Conservation (phyloP, 2,797 vertebrate species). For the Xiphophorus birchmanni region DNA sequence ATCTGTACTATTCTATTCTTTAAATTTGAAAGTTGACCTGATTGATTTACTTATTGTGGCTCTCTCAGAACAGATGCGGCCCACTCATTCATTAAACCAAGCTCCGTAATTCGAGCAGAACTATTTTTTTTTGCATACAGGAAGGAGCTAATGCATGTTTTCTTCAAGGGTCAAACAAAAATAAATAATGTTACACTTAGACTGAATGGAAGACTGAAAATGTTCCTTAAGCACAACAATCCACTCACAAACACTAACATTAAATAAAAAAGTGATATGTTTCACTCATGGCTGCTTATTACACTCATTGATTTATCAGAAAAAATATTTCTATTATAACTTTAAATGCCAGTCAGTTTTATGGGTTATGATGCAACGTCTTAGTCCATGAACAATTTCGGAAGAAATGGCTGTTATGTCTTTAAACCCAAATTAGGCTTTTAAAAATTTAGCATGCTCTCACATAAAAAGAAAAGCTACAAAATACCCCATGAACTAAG, state of each 20-base stretch:
- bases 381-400: not conserved
- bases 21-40: slow-evolving; percentile 65
- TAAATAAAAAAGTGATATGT: slow-evolving; percentile 10
- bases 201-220: slow-evolving; percentile 11
- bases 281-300: slow-evolving; percentile 12
- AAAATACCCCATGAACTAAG: not conserved
- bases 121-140: slow-evolving; percentile 22
- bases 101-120: slow-evolving; percentile 42
- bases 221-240: not conserved
- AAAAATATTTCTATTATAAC: slow-evolving; percentile 4
- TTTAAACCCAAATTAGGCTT: not conserved
- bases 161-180: slow-evolving; percentile 16
- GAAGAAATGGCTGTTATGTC: not conserved
- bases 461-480: not conserved
- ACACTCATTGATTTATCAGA: slow-evolving; percentile 4
- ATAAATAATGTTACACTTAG: slow-evolving; percentile 17
- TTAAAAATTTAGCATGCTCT: not conserved
- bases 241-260: not conserved
- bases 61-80: slow-evolving; percentile 47
- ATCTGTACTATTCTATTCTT: slow-evolving; percentile 38
- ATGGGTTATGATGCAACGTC: not conserved
- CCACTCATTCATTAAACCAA: slow-evolving; percentile 57
- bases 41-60: slow-evolving; percentile 46
- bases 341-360: slow-evolving; percentile 8
- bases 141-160: slow-evolving; percentile 30